Percentiles rank a stretch among this genome's conserved stretches.
These are phyloP conservation scores for Eretmocerus hayati DNA, from an alignment of 2,888 invertebrate species.

Conservation along the genomic window DNA sequence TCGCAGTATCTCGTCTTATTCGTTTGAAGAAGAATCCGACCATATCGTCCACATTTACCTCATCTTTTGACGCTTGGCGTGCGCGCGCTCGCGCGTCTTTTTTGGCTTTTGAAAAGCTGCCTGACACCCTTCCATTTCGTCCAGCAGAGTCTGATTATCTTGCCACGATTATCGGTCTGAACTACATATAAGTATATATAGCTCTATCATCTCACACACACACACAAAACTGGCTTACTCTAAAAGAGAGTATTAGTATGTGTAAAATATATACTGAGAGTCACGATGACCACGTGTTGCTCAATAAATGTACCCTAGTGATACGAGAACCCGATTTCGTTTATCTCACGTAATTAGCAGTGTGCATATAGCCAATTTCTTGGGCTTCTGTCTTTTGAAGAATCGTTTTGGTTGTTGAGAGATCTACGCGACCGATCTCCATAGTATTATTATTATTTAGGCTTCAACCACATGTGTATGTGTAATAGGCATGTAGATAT, in stretches of 20 bases:
- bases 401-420: background rate
- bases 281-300: conserved; percentile 19
- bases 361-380: background rate
- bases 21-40: no score
- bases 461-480: no score
- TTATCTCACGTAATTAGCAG: conserved; percentile 12
- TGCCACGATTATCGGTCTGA: conserved; percentile 14
- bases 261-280: background rate
- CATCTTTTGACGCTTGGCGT: conserved; percentile 13
- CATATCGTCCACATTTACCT: no score
- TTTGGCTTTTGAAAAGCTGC: background rate
- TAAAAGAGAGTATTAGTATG: no score
- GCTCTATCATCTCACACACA: no score
- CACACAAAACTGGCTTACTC: background rate
- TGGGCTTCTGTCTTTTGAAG: background rate
- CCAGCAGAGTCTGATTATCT: conserved; percentile 15
- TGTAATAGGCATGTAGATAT: no score
- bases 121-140: background rate
- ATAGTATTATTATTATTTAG: no score
- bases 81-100: background rate
- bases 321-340: conserved; percentile 1
- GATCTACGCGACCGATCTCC: background rate
- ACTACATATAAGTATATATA: no score
- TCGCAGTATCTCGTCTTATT: no score
- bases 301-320: background rate